Conservation (phyloP, 2,888 invertebrate species). For the Andrena flavipes region DNA sequence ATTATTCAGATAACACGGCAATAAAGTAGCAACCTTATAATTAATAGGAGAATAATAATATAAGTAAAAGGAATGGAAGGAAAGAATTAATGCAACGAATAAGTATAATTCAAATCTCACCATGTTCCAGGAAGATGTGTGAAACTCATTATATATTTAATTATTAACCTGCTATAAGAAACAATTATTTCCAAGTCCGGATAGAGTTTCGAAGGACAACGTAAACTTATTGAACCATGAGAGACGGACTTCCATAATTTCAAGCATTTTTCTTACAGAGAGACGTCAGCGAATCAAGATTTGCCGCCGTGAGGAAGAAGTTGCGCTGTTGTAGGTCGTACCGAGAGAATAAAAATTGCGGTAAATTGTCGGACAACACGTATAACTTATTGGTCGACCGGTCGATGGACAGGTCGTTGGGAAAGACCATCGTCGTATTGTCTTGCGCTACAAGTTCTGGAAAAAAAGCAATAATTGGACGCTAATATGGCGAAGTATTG, state of each 20-base stretch:
- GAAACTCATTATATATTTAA: not conserved
- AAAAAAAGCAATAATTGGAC: conserved; percentile 47
- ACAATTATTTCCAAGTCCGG: not conserved
- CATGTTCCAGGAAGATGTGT: not conserved
- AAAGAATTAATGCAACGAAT: not conserved
- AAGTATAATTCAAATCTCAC: not conserved
- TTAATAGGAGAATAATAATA: not conserved
- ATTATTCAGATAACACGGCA: not conserved
- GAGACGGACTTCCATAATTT: not conserved
- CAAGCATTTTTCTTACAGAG: conserved; percentile 50
- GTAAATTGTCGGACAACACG: conserved; percentile 80
- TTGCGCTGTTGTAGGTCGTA: conserved; percentile 65
- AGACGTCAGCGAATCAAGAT: conserved; percentile 65
- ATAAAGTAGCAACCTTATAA: not conserved
- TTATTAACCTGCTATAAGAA: not conserved
- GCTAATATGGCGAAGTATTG: not conserved
- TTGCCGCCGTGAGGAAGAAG: conserved; percentile 71
- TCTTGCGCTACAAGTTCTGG: conserved; percentile 90
- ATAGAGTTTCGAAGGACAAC: not conserved
- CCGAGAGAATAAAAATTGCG: conserved; percentile 72
- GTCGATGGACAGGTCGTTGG: conserved; percentile 88
- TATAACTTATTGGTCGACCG: conserved; percentile 73
- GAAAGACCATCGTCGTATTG: conserved; percentile 89
- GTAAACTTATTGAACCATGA: not conserved
- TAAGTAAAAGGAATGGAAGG: not conserved